Evolutionary conservation across 1,140 invertebrate species (phyloP).

Genomic region (Apolygus lucorum): DNA sequence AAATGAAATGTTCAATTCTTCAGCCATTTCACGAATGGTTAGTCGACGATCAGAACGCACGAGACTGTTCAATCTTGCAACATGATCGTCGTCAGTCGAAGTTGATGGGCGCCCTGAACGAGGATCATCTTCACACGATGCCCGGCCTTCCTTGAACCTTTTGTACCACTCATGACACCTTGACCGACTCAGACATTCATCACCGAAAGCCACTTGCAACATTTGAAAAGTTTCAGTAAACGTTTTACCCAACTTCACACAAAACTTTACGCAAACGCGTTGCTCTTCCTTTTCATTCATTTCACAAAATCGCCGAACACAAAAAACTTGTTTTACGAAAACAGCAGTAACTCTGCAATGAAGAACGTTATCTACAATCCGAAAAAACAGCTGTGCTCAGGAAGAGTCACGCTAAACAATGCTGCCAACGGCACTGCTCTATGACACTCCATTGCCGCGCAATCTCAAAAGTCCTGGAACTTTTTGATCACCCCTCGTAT

Average conservation of each 20-base stretch:
- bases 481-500: too few species aligned
- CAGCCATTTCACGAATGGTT: neutral
- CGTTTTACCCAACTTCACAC: neutral
- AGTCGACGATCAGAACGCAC: neutral
- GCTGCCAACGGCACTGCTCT: too few species aligned
- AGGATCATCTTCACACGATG: slow-evolving; percentile 19
- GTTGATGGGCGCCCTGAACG: slow-evolving; percentile 16
- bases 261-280: neutral
- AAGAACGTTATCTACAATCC: too few species aligned
- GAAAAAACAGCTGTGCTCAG: too few species aligned
- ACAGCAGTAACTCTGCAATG: neutral
- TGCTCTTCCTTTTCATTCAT: slow-evolving; percentile 1
- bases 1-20: slow-evolving; percentile 1
- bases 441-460: too few species aligned
- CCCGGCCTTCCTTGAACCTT: slow-evolving; percentile 1
- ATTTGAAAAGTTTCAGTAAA: slow-evolving; percentile 2
- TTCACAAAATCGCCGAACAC: neutral
- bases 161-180: slow-evolving; percentile 7
- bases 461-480: too few species aligned
- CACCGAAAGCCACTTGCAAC: neutral
- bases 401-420: too few species aligned
- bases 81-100: too few species aligned
- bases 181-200: neutral
- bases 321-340: neutral
- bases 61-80: slow-evolving; percentile 1